phyloP scores from a whole-genome alignment of 2,888 invertebrate species.

The Lithosia quadra region DNA sequence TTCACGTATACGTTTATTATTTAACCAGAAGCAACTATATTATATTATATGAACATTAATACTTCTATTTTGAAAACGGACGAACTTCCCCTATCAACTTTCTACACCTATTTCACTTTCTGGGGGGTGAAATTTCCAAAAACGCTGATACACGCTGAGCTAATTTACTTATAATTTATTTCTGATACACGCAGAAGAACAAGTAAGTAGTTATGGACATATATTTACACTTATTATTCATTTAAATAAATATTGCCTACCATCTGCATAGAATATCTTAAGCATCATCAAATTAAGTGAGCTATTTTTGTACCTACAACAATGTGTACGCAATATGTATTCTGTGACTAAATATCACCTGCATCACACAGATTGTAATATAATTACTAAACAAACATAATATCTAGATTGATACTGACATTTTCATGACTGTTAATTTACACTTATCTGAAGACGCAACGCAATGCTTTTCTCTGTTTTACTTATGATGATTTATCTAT shows the following conservation, averaged over 20 bases:
- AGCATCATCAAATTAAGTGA: background rate
- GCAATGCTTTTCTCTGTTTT: background rate
- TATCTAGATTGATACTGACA: background rate
- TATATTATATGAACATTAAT: too few species aligned
- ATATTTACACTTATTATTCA: background rate
- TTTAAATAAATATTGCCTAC: background rate
- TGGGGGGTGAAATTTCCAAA: too few species aligned
- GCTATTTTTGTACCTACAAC: slow-evolving; percentile 2
- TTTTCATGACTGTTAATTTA: background rate
- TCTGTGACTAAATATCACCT: background rate
- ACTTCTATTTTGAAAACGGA: too few species aligned
- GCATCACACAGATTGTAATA: background rate
- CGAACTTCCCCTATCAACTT: too few species aligned
- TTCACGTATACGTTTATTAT: too few species aligned
- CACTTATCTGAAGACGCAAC: background rate
- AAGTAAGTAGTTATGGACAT: too few species aligned
- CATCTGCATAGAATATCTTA: slow-evolving; percentile 2
- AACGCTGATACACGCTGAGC: too few species aligned
- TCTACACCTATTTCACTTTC: too few species aligned
- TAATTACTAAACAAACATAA: background rate
- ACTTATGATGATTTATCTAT: background rate
- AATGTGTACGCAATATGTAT: background rate
- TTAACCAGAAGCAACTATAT: too few species aligned
- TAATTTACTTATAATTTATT: too few species aligned
- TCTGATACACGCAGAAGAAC: too few species aligned